phyloP scores from a whole-genome alignment of 2,888 invertebrate species.

The Sturmia bella region DNA sequence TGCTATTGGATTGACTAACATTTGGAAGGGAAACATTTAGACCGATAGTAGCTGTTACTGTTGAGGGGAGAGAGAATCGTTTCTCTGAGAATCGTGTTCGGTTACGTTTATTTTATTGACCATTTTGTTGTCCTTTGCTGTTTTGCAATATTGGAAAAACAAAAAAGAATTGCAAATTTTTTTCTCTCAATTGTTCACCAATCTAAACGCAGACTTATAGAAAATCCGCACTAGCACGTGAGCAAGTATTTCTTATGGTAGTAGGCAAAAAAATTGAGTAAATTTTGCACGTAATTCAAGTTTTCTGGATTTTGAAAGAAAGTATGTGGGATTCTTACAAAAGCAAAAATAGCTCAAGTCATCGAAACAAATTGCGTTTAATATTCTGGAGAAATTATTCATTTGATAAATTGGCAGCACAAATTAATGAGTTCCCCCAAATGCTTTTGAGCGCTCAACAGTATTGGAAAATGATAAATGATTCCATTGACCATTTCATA shows the following conservation, averaged over 20 bases:
- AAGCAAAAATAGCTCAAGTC: slow-evolving; percentile 34
- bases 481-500: slow-evolving; percentile 44
- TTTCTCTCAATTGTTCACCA: not conserved
- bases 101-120: too few species aligned
- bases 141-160: not conserved
- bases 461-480: slow-evolving; percentile 56
- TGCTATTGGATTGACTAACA: too few species aligned
- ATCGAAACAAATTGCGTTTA: slow-evolving; percentile 12
- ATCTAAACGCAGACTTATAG: too few species aligned
- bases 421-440: not conserved
- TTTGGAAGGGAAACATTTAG: too few species aligned
- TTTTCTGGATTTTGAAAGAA: not conserved
- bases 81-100: too few species aligned
- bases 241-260: slow-evolving; percentile 55
- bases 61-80: too few species aligned
- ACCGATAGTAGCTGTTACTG: too few species aligned
- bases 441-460: not conserved
- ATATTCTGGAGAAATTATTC: not conserved
- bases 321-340: not conserved
- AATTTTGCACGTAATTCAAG: slow-evolving; percentile 13
- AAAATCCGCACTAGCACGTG: slow-evolving; percentile 48
- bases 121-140: not conserved
- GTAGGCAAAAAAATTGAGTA: slow-evolving; percentile 9
- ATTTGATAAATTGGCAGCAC: not conserved
- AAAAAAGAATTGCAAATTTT: slow-evolving; percentile 2